These are phyloP conservation scores for Pelecanoides urinatrix DNA, from an alignment of 2,113 vertebrate genomes.

Conservation along the genomic window DNA sequence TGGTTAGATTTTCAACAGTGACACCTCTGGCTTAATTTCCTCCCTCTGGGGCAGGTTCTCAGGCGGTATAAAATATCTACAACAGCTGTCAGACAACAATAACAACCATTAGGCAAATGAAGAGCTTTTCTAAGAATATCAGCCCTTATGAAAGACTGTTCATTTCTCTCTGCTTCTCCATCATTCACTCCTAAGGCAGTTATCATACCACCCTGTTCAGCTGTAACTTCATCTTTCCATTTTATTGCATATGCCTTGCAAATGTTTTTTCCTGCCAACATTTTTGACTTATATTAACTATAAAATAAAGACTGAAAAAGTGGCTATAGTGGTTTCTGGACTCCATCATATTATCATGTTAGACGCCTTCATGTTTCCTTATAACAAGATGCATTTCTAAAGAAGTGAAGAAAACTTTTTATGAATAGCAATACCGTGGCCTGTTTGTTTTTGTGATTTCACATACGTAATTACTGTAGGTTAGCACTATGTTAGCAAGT, in stretches of 20 bases:
- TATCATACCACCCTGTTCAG: not conserved
- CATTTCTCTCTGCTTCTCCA: not conserved
- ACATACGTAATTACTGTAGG: not conserved
- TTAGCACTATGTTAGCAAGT: not conserved
- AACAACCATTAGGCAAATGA: not conserved
- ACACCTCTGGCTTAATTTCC: not conserved
- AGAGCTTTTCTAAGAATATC: not conserved
- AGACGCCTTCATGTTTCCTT: not conserved
- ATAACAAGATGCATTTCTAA: not conserved
- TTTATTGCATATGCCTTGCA: not conserved
- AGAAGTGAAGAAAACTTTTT: not conserved
- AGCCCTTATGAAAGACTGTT: not conserved
- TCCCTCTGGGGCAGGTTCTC: not conserved
- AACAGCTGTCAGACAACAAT: not conserved
- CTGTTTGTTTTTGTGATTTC: not conserved
- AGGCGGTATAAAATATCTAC: not conserved
- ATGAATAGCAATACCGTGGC: not conserved
- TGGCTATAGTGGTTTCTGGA: not conserved
- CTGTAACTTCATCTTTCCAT: not conserved
- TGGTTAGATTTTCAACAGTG: not conserved
- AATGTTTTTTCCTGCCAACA: not conserved
- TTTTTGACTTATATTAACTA: not conserved
- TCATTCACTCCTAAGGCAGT: not conserved
- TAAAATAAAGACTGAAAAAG: not conserved
- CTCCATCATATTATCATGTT: not conserved